Conservation (phyloP, 2,888 invertebrate species). For the Caenorhabditis angaria region DNA sequence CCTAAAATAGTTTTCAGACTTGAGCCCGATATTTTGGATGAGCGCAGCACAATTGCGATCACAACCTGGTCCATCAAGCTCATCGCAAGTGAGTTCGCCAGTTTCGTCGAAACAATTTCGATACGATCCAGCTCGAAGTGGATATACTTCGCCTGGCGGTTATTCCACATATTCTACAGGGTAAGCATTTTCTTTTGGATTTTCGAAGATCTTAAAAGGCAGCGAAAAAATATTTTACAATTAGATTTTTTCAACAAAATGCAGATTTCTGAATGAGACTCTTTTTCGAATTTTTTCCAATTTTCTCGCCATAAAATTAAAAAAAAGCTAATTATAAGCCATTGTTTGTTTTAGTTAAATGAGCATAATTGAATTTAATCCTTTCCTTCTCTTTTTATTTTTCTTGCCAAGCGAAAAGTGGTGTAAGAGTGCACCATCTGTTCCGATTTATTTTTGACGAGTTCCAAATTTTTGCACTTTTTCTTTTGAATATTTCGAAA, state of each 20-base stretch:
- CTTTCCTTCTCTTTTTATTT: not conserved
- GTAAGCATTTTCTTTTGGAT: slow-evolving; percentile 5
- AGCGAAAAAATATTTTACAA: not conserved
- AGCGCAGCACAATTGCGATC: slow-evolving; percentile 14
- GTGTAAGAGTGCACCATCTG: not conserved
- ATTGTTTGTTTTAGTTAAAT: not conserved
- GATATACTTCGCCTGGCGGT: slow-evolving; percentile 67
- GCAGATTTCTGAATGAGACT: too few relatives aligned
- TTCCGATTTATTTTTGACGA: too few relatives aligned
- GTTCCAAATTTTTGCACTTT: too few relatives aligned
- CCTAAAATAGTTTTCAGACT: too few relatives aligned
- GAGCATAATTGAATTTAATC: not conserved
- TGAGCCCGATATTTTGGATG: too few relatives aligned
- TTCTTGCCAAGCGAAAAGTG: too few relatives aligned
- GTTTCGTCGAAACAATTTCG: slow-evolving; percentile 34
- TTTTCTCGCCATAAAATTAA: too few relatives aligned
- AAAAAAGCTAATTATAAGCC: too few relatives aligned
- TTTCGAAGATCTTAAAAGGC: not conserved
- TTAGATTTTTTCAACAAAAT: too few relatives aligned
- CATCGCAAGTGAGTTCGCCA: slow-evolving; percentile 26
- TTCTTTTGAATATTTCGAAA: too few relatives aligned
- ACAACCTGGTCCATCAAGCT: slow-evolving; percentile 49
- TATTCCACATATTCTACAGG: slow-evolving; percentile 55
- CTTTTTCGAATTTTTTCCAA: too few relatives aligned
- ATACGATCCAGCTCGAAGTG: slow-evolving; percentile 54